Percentiles rank a stretch among this genome's conserved stretches.
phyloP scores from a whole-genome alignment of 2,797 vertebrate species.

The Lagocephalus sceleratus region DNA sequence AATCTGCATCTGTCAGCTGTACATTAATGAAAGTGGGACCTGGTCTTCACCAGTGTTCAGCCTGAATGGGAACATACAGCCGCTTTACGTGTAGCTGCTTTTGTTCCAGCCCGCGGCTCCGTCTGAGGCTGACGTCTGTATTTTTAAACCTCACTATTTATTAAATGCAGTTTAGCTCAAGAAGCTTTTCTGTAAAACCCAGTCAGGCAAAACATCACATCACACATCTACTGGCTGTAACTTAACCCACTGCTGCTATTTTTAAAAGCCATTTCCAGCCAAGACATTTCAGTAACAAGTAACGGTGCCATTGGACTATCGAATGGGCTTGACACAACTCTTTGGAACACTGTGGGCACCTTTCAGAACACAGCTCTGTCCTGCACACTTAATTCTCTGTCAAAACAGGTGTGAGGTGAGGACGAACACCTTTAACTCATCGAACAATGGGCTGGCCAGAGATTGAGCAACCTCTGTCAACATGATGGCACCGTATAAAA shows the following conservation, averaged over 20 bases:
- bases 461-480: slow-evolving; percentile 49
- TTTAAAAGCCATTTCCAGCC: slow-evolving; percentile 76
- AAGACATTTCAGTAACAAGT: slow-evolving; percentile 86
- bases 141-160: background rate
- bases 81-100: background rate
- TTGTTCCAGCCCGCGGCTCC: background rate
- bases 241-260: slow-evolving; percentile 76
- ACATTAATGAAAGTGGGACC: background rate
- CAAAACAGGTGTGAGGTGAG: slow-evolving; percentile 19
- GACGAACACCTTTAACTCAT: slow-evolving; percentile 18
- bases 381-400: slow-evolving; percentile 21
- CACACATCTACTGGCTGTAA: slow-evolving; percentile 75
- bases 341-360: slow-evolving; percentile 39
- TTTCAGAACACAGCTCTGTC: slow-evolving; percentile 24
- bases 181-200: slow-evolving; percentile 53
- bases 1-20: background rate
- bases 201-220: slow-evolving; percentile 73
- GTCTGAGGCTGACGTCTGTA: background rate
- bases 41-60: background rate
- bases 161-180: slow-evolving; percentile 6
- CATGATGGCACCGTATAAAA: slow-evolving; percentile 72
- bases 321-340: slow-evolving; percentile 43
- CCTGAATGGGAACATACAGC: background rate
- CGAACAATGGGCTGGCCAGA: slow-evolving; percentile 48
- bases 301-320: slow-evolving; percentile 64